Evolutionary conservation across 2,888 invertebrate genomes (phyloP), one percentile per base, ranked within the genome.

Genomic region (Eristalinus sepulchralis): DNA sequence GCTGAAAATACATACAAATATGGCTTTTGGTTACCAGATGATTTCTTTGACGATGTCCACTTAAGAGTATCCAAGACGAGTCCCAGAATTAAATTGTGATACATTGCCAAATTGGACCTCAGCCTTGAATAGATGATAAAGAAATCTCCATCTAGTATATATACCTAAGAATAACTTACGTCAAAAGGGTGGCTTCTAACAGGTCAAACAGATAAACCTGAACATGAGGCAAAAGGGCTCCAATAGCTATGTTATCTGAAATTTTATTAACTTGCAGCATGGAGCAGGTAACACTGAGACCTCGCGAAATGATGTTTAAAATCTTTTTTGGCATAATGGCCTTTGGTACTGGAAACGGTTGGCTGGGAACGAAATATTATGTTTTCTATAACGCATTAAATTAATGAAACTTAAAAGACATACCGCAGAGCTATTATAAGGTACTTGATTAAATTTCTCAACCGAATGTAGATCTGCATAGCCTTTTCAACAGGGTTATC

Each of bases 301-400:
- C 91, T 47, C 91, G 89, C 6, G 88, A 80, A 24, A 92, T 88
- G 1, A 91, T 39, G 64, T 90, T 89, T 2, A 92, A 64, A 20
- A 92, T 88, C 66, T 90, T 89, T 63, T 89, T 90, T 4, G 90
- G 88, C 70, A 89, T 75, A 8, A 92, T 88, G 0, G 88, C 81
- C 67, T 92, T 92, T 4, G 90, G 57, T 0, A 90, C 90, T 8
- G 91, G 90, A 86, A 90, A 92, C 0, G 91, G 91, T 57, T 91
- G 90, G 17, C 90, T 91, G 10, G 34, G 8, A 1, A 13, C 31
- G 1, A 36, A 13, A 31, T 6, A 55, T n/a, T 3, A 39, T 17
- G 34, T 34, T 34, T 47, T 47, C 47, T 4, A 11, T 3, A 10
- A 6, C 55, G 0, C 2, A 20, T 55, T 10, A 57, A 4, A 17